Evolutionary conservation across 1,140 invertebrate genomes (phyloP), one percentile per base, ranked within the genome.

Genomic region (Conus ventricosus): DNA sequence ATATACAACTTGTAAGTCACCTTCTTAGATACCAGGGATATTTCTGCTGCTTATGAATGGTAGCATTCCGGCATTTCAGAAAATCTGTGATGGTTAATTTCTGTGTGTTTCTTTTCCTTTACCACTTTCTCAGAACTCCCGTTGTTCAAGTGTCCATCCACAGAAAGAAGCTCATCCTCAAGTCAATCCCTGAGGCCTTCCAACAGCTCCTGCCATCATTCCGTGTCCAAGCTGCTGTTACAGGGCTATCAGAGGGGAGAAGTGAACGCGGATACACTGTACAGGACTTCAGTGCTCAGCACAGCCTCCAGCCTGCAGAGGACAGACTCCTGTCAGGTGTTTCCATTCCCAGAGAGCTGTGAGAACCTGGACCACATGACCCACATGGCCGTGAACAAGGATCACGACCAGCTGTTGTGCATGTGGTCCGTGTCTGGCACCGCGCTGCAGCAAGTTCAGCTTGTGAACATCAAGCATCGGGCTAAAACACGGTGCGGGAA

Each of bases 341-440:
- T 75, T 27, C 85, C 85, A n/a, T 20, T 8, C 15, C 4, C 20
- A 17, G 17, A 78, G 23, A 23, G 23, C 4, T 78, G 75, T 20
- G 76, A 39, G 27, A 11, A 11, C 80, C 17, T 80, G n/a, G 85
- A 87, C 20, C 71, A 87, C 85, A 87, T 91, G 90, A 84, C 85
- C 6, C 51, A 88, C 51, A 91, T 93, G 90, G 87, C 90, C 57
- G 51, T 88, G 6, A 91, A 88, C 87, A 76, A 51, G 27, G 81
- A 87, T 13, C 80, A 90, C 76, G 87, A 90, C 86, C 87, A 91
- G 57, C 81, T 93, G 60, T 75, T 92, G 4, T 88, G 91, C 75
- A 51, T 92, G 25, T 93, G 92, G 92, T 91, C 89, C 0, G 53
- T 92, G 5, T 87, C 76, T 39, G 90, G 90, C 25, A 88, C 85